Conservation (phyloP, 2,797 vertebrate species). For the Muscicapa comitata region DNA sequence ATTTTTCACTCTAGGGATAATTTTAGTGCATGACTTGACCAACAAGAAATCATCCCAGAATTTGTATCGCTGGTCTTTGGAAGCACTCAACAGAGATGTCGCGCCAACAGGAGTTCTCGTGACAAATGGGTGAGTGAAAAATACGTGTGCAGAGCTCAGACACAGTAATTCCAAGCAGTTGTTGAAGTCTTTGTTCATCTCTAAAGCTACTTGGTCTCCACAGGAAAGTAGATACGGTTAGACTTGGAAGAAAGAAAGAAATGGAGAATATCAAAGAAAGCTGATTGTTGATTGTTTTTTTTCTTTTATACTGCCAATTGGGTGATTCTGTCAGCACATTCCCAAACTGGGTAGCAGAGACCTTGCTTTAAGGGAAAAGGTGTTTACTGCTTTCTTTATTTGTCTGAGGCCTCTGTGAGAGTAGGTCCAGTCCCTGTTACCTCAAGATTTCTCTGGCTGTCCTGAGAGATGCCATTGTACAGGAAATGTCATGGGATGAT, state of each 20-base stretch:
- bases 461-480: background rate
- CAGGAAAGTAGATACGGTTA: background rate
- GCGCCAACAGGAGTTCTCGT: slow-evolving; percentile 93
- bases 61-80: slow-evolving; percentile 93
- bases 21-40: slow-evolving; percentile 96
- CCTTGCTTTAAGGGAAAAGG: background rate
- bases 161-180: background rate
- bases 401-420: background rate
- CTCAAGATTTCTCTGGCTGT: background rate
- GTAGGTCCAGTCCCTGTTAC: background rate
- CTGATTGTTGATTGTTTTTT: background rate
- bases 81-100: slow-evolving; percentile 90
- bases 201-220: background rate
- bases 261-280: background rate
- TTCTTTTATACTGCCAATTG: background rate
- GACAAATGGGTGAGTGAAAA: slow-evolving; percentile 87
- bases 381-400: background rate
- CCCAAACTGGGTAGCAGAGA: background rate
- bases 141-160: background rate
- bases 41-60: slow-evolving; percentile 99
- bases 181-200: background rate
- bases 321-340: background rate
- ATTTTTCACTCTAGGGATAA: slow-evolving; percentile 83
- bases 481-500: background rate
- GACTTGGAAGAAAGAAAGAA: background rate